A percentile compares a stretch with the other conserved stretches of the same genome.
These are phyloP conservation scores for Monomorium pharaonis DNA, from an alignment of 1,140 invertebrate genomes.

Conservation along the genomic window DNA sequence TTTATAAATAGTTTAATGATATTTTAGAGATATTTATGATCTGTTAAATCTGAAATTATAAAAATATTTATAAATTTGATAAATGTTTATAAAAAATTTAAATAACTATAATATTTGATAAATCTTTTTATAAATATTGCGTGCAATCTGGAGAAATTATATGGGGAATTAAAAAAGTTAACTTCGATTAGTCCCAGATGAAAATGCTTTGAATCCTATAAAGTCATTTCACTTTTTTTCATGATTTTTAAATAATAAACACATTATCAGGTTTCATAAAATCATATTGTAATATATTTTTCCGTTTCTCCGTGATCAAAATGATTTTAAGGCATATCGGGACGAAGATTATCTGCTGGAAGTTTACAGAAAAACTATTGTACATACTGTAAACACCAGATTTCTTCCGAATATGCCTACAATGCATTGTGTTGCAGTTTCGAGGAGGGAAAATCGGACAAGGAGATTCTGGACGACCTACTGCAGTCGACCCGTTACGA, in stretches of 20 bases:
- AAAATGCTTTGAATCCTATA: not conserved
- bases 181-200: constrained; percentile 13
- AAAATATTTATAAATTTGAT: no score
- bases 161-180: not conserved
- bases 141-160: no score
- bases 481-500: constrained; percentile 93
- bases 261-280: not conserved
- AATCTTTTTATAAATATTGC: no score
- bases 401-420: constrained; percentile 57
- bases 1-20: no score
- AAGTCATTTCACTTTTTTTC: not conserved
- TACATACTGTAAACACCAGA: not conserved
- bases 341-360: constrained; percentile 4
- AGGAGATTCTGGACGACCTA: constrained; percentile 94
- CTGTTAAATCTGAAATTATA: no score
- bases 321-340: constrained; percentile 10
- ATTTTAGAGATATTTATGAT: no score
- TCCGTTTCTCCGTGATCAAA: not conserved
- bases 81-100: no score
- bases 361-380: not conserved
- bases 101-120: no score
- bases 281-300: not conserved
- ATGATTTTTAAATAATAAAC: not conserved
- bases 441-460: constrained; percentile 94
- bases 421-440: constrained; percentile 87